Evolutionary conservation across 92 coral and sea anemone species (phyloP).

Genomic region (Hydrozoanthus gracilis): DNA sequence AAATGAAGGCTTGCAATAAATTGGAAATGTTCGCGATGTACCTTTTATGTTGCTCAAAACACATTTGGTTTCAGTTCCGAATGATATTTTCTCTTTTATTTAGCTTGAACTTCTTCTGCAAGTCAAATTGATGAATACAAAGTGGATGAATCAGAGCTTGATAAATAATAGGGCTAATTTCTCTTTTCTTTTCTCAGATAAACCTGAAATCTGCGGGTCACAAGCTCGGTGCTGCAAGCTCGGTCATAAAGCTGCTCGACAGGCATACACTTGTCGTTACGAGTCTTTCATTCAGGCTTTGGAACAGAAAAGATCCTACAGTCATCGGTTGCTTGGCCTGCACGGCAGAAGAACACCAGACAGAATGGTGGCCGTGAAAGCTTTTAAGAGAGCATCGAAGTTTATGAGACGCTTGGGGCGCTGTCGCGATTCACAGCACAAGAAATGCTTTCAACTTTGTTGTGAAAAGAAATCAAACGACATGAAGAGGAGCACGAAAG

Average conservation of each 20-base stretch:
- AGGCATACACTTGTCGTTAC: constrained; percentile 31
- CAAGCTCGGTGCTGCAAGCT: constrained; percentile 34
- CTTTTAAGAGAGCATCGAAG: constrained; percentile 27
- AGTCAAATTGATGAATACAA: neutral
- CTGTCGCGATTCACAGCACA: constrained; percentile 29
- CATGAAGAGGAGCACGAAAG: constrained; percentile 10
- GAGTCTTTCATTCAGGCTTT: constrained; percentile 40
- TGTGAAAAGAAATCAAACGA: constrained; percentile 29
- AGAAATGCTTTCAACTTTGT: constrained; percentile 39
- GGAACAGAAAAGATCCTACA: constrained; percentile 35
- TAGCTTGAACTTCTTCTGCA: neutral
- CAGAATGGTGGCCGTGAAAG: constrained; percentile 37
- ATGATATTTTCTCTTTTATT: constrained; percentile 7
- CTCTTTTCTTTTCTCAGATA: neutral
- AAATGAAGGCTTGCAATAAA: neutral
- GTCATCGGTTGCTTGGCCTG: constrained; percentile 12
- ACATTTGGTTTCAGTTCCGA: neutral
- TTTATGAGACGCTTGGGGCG: constrained; percentile 30
- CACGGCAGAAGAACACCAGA: constrained; percentile 6
- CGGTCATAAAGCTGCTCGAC: constrained; percentile 22
- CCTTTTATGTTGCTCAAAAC: neutral
- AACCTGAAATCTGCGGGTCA: constrained; percentile 7
- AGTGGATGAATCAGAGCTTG: neutral
- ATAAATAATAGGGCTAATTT: neutral
- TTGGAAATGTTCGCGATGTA: constrained; percentile 8